Evolutionary conservation across 2,113 vertebrate species (phyloP), one percentile per base, ranked within the genome.

Genomic region (Paracanthobrama guichenoti): DNA sequence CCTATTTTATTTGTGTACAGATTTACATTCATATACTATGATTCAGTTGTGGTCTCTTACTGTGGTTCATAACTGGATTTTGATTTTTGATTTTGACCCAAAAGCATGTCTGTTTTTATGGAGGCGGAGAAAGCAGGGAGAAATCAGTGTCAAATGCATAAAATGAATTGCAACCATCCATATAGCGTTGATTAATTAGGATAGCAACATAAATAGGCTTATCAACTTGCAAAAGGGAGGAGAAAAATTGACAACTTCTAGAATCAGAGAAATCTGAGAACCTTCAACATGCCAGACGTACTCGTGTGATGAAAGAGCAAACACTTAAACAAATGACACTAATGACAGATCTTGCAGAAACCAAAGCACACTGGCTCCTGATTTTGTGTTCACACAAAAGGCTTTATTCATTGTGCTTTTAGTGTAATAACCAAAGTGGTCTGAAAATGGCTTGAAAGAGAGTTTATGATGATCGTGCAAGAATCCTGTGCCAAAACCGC

Each of bases 351-450:
- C 20, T 62, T 10, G 26, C 20, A 31, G 16, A 44, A 66, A 84
- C 77, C 13, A 69, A 84, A 84, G 44, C 16, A 42, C 35, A 77
- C 9, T 48, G 46, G 39, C 31, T 20, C n/a, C 20, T 76, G 59
- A 42, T 53, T 24, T 77, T 26, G 48, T 84, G 48, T 78, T 62
- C 42, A 67, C 28, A 67, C 82, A 84, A 78, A 42, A 26, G 60
- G 13, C 64, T 78, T 42, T 50, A 84, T 77, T 78, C 60, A 57
- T 66, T 26, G 16, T 53, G 48, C 73, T 75, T 76, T 75, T 35
- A 50, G 4, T 10, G 12, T 74, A 64, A 75, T 75, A 62, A n/a
- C 57, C 81, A 74, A 62, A 83, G 24, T 46, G 71, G 55, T 26
- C 35, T 46, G 57, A 73, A 60, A 35, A 48, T n/a, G 53, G 55